Evolutionary conservation across 2,888 invertebrate genomes (phyloP).

Genomic region (Chalcis sispes): DNA sequence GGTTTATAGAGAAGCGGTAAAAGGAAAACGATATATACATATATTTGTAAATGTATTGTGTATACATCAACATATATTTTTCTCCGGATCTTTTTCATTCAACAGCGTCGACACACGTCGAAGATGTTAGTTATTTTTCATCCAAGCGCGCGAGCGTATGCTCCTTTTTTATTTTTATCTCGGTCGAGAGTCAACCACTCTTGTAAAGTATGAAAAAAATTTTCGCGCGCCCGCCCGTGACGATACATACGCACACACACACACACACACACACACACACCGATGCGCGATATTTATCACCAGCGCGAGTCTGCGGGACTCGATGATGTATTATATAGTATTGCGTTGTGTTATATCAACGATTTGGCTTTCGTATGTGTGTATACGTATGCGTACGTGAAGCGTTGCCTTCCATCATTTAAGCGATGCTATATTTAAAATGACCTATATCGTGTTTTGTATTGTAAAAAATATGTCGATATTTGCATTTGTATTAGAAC

Average conservation of each 20-base stretch:
- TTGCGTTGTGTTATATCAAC: slow-evolving; percentile 31
- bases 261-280: too few relatives aligned
- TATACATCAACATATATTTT: slow-evolving; percentile 16
- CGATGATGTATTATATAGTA: slow-evolving; percentile 32
- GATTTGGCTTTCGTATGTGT: slow-evolving; percentile 11
- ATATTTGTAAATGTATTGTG: too few relatives aligned
- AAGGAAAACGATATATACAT: too few relatives aligned
- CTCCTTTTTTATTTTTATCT: not conserved
- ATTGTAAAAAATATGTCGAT: too few relatives aligned
- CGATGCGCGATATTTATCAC: slow-evolving; percentile 25
- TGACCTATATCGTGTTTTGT: too few relatives aligned
- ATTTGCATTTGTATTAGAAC: too few relatives aligned
- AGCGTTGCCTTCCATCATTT: too few relatives aligned
- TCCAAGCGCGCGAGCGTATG: too few relatives aligned
- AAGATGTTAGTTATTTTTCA: not conserved
- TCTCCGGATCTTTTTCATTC: slow-evolving; percentile 39
- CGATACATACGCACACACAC: too few relatives aligned
- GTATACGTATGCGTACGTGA: too few relatives aligned
- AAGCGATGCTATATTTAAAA: too few relatives aligned
- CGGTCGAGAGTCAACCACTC: slow-evolving; percentile 2
- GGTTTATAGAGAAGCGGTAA: not conserved
- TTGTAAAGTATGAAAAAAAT: slow-evolving; percentile 25
- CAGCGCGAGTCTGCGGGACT: not conserved
- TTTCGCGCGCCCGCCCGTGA: too few relatives aligned
- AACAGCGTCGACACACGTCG: slow-evolving; percentile 12